Evolutionary conservation across 2,888 invertebrate species (phyloP).

Genomic region (Epinotia ramella): DNA sequence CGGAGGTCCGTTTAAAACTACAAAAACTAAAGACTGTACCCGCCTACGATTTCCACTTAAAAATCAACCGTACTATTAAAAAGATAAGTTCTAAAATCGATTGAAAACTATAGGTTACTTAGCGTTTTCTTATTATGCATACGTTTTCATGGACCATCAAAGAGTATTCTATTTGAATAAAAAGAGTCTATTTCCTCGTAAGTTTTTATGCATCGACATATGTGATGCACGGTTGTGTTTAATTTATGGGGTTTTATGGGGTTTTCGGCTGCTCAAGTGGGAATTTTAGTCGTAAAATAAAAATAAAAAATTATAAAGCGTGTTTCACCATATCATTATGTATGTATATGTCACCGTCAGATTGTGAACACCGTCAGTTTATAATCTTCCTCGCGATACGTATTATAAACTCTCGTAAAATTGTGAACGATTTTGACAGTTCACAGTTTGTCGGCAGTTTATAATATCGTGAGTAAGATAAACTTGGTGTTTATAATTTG

Average conservation of each 20-base stretch:
- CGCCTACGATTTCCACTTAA: not conserved
- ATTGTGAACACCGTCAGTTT: no score
- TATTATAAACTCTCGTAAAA: no score
- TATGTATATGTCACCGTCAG: no score
- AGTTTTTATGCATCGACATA: constrained; percentile 23
- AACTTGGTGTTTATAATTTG: no score
- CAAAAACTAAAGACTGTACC: not conserved
- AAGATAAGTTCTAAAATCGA: not conserved
- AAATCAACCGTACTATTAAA: not conserved
- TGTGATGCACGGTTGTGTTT: constrained; percentile 19
- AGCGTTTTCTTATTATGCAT: not conserved
- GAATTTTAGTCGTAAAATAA: not conserved
- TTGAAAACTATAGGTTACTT: not conserved
- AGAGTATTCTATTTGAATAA: constrained; percentile 41
- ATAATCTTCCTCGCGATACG: no score
- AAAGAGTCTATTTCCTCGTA: constrained; percentile 20
- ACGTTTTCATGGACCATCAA: constrained; percentile 41
- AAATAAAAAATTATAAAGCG: not conserved
- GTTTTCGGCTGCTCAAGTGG: constrained; percentile 15
- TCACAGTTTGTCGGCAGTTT: no score
- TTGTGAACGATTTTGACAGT: no score
- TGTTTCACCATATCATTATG: not conserved
- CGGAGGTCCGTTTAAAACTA: constrained; percentile 9
- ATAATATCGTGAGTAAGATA: no score
- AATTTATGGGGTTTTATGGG: constrained; percentile 6